Percentiles rank a stretch among this genome's conserved stretches.
These are phyloP conservation scores for Gymnorhina tibicen DNA, from an alignment of 2,113 vertebrate species.

Conservation along the genomic window DNA sequence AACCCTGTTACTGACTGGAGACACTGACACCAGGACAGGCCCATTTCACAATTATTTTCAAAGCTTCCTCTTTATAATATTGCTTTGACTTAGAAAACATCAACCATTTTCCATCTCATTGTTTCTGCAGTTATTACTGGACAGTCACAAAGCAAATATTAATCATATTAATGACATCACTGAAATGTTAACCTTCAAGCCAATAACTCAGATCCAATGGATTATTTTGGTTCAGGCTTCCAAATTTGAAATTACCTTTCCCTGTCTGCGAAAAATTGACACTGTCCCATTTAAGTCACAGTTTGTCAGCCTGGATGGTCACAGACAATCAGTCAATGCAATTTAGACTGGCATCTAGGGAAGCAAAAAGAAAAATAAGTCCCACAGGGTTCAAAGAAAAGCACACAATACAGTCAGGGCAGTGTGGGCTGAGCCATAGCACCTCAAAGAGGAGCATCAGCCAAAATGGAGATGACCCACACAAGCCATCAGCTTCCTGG, in stretches of 20 bases:
- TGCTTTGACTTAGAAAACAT: not conserved
- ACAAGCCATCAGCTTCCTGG: not conserved
- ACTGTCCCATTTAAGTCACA: slow-evolving; percentile 57
- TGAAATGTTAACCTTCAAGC: slow-evolving; percentile 43
- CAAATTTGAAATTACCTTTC: slow-evolving; percentile 31
- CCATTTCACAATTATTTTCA: not conserved
- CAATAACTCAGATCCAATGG: slow-evolving; percentile 9
- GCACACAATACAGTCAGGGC: not conserved
- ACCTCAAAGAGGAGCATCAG: not conserved
- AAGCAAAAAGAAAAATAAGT: not conserved
- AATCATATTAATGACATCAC: slow-evolving; percentile 36
- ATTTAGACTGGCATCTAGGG: slow-evolving; percentile 17
- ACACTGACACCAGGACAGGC: not conserved
- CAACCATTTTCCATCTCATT: not conserved
- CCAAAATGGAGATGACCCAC: not conserved
- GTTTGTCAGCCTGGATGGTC: slow-evolving; percentile 27
- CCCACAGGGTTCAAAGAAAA: not conserved
- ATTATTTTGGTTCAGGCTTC: not conserved
- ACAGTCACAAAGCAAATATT: slow-evolving; percentile 1
- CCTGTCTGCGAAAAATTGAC: slow-evolving; percentile 27
- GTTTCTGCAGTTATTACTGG: not conserved
- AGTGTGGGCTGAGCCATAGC: not conserved
- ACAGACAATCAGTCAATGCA: slow-evolving; percentile 33
- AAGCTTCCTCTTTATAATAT: not conserved
- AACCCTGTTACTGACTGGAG: not conserved